These are phyloP conservation scores for Pyrochroa serraticornis DNA, from an alignment of 2,888 invertebrate species.

Conservation along the genomic window DNA sequence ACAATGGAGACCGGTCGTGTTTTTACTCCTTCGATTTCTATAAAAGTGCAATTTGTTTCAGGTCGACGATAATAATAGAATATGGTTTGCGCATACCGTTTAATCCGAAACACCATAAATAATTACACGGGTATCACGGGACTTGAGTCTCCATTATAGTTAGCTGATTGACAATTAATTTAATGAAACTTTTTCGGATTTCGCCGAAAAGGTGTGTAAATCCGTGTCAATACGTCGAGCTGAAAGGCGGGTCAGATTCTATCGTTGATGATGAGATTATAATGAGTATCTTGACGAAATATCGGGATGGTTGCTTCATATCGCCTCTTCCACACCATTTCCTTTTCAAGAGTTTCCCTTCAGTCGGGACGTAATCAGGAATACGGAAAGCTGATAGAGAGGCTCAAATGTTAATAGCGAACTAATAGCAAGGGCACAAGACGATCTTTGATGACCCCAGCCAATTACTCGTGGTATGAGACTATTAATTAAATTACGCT, in stretches of 20 bases:
- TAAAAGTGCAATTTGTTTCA: too few relatives aligned
- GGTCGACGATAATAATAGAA: too few relatives aligned
- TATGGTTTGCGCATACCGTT: too few relatives aligned
- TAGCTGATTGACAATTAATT: constrained; percentile 14
- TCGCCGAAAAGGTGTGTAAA: constrained; percentile 5
- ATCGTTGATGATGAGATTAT: constrained; percentile 46
- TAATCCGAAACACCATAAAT: too few relatives aligned
- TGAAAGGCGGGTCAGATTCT: constrained; percentile 35
- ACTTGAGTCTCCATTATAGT: constrained; percentile 3
- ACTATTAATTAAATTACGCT: too few relatives aligned
- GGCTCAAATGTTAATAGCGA: constrained; percentile 40
- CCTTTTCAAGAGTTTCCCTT: constrained; percentile 39
- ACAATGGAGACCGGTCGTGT: too few relatives aligned
- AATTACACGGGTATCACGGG: too few relatives aligned
- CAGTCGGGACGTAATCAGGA: too few relatives aligned
- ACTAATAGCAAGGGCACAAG: constrained; percentile 30
- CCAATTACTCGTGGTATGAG: too few relatives aligned
- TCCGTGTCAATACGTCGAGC: constrained; percentile 22
- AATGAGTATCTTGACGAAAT: constrained; percentile 45
- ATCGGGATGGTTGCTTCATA: constrained; percentile 39
- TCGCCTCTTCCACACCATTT: constrained; percentile 48
- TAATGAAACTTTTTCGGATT: constrained; percentile 7
- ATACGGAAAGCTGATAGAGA: too few relatives aligned
- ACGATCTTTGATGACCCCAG: too few relatives aligned
- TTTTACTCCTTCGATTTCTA: too few relatives aligned